Conservation (phyloP, 2,797 vertebrate species). For the Eidolon dupreanum region DNA sequence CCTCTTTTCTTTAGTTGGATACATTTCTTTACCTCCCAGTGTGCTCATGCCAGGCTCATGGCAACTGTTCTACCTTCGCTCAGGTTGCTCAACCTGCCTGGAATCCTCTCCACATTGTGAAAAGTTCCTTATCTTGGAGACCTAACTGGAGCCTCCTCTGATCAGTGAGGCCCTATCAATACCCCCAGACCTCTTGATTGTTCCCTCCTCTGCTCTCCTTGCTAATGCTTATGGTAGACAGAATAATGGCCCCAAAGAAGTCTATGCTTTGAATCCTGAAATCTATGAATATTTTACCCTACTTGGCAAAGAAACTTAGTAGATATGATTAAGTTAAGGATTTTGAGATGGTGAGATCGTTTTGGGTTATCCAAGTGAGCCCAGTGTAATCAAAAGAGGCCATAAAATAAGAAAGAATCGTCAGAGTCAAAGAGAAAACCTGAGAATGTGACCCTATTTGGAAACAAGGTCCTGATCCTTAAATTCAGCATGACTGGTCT, state of each 20-base stretch:
- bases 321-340: neutral
- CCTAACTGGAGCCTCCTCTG: neutral
- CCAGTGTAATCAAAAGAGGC: neutral
- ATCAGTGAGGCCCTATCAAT: neutral
- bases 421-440: neutral
- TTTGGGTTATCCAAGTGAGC: neutral
- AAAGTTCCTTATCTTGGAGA: neutral
- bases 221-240: neutral
- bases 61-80: accelerated
- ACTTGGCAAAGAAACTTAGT: neutral
- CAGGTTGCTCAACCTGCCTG: neutral
- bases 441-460: neutral
- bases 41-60: neutral
- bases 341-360: neutral
- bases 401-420: neutral
- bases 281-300: neutral
- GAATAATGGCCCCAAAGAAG: neutral
- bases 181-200: neutral
- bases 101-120: too few species aligned
- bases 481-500: neutral
- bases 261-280: neutral
- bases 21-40: neutral
- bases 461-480: neutral
- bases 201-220: neutral
- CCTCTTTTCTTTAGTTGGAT: neutral